Base-by-base conservation (phyloP, 1,140 invertebrate genomes). In the Neocloeon triangulifer region DNA sequence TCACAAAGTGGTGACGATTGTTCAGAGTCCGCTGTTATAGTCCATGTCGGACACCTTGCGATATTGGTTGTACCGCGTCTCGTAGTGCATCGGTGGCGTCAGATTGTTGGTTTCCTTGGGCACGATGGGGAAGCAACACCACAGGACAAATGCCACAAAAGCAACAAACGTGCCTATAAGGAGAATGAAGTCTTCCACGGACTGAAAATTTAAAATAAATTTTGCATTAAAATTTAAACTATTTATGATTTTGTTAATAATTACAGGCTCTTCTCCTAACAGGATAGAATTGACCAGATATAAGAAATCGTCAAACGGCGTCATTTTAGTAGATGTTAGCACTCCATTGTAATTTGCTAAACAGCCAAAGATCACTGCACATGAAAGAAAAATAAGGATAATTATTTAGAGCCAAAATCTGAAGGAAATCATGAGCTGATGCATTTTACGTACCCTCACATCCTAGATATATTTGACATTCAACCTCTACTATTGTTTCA, bases 81-180 rank as follows among this genome's bases (percentile, higher is more conserved):
- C 27, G 13, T 29, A 29, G 19, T 29, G 27, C 8, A 17, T 9
- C 15, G 27, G 27, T 16, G 27, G 8, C n/a, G n/a, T n/a, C n/a
- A n/a, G n/a, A n/a, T n/a, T n/a, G 10, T 29, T 29, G 13, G 14
- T 29, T 29, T 29, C 64, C 51, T 62, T 66, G n/a, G 62, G 64
- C 25, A 61, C 57, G 29, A 66, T 58, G 19, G 64, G 64, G 43
- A 66, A 67, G 43, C 64, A 67, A 42, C 64, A 67, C 64, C 64
- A 67, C 8, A 67, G 43, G 18, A 67, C 55, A 43, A 67, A 67
- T 8, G 64, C 64, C 32, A 67, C 53, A 44, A 66, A 67, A 20
- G 64, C 64, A 30, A 67, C 64, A 36, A 64, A 44, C 9, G 64
- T 66, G n/a, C 64, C 64, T 36, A 66, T 51, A 19, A 66, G 49